A percentile compares a stretch with the other conserved stretches of the same genome.
These are phyloP conservation scores for Scolopax rusticola DNA, from an alignment of 2,797 vertebrate species.

Conservation along the genomic window DNA sequence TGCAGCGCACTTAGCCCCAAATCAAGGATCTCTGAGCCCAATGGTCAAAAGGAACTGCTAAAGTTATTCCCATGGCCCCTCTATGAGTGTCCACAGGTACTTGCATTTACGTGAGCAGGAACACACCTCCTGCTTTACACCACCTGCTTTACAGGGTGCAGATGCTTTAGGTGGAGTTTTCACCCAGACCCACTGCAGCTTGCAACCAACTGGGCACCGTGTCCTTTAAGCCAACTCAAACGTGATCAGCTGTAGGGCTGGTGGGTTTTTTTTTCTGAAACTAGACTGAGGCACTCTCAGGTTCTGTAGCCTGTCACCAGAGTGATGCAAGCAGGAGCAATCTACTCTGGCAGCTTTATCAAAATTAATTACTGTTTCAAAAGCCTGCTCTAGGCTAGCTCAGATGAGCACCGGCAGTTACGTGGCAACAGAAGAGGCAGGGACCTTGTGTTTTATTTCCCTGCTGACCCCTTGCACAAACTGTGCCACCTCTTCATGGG, in stretches of 20 bases:
- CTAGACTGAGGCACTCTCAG: background rate
- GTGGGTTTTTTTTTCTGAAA: background rate
- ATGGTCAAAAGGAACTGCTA: background rate
- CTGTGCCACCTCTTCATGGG: background rate
- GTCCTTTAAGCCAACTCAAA: background rate
- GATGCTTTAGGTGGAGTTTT: background rate
- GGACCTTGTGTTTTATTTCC: background rate
- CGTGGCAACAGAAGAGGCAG: background rate
- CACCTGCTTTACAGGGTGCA: background rate
- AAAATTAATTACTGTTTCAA: background rate
- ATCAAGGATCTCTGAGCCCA: background rate
- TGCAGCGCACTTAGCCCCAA: background rate
- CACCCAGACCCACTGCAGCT: background rate
- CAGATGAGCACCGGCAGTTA: background rate
- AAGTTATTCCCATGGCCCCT: background rate
- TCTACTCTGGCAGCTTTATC: background rate
- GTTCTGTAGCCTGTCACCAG: background rate
- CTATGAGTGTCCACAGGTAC: background rate
- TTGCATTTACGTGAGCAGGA: background rate
- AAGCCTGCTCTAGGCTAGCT: background rate
- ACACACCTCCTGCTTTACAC: background rate
- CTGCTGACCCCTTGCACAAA: background rate
- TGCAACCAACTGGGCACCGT: accelerated
- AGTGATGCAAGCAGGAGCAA: background rate
- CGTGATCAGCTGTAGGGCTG: background rate